Base-by-base conservation (phyloP, 2,113 vertebrate genomes). In the Pollimyrus isidori region DNA sequence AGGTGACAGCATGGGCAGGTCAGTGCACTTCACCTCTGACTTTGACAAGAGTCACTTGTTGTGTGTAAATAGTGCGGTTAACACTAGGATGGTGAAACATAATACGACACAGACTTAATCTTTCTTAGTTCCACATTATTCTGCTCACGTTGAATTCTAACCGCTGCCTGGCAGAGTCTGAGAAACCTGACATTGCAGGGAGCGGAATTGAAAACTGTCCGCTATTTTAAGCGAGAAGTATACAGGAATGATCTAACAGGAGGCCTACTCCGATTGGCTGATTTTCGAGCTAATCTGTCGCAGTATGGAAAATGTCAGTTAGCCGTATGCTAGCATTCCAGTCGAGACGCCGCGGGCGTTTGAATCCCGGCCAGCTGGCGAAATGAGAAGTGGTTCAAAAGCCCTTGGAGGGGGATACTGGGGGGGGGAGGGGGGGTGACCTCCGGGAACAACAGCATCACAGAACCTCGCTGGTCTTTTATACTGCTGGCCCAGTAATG, bases 1-100 rank as follows among this genome's bases (percentile, higher is more conserved):
- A 89, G 86, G 91, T 49, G 62, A 48, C 85, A 65, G 53, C 89
- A 86, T 87, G 35, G 50, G 21, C 52, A 50, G 84, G 56, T 83
- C 45, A 86, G 87, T 84, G 46, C 87, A 35, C 13, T 52, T 76
- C 26, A 92, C 89, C 91, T 91, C 46, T 90, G 73, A 91, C 87
- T 89, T 17, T 46, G 13, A 48, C 4, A 3, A 19, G 21, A 13
- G 87, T 90, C 92, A 87, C 73, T 90, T 90, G 21, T 80, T 23
- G 89, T 53, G 83, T 90, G 3, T 42, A 35, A 56, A 88, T 53
- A 42, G 6, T 52, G 17, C 83, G 39, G 56, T 35, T 15, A 35
- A 73, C 58, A 85, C 86, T 23, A 49, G 23, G 65, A 62, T 21
- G 52, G 46, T 52, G 87, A 82, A 82, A 50, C 30, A 80, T 17